phyloP scores from a whole-genome alignment of 2,797 vertebrate species.

The Protosalanx chinensis region DNA sequence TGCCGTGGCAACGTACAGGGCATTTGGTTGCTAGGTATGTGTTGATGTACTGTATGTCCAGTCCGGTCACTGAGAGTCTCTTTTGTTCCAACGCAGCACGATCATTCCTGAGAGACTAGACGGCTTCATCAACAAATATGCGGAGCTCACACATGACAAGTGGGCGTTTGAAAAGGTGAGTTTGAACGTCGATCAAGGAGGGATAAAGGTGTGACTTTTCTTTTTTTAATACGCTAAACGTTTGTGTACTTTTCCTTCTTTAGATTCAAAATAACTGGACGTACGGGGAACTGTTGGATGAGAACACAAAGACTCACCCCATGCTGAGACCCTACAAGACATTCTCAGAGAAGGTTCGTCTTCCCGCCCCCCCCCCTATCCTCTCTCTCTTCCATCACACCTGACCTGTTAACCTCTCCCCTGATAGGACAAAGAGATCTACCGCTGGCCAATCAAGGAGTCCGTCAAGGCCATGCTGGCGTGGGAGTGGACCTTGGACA shows the following conservation, averaged over 20 bases:
- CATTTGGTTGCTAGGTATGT: too few relatives aligned
- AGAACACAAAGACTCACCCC: conserved; percentile 88
- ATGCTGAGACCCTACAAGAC: conserved; percentile 96
- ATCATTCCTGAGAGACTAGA: conserved; percentile 93
- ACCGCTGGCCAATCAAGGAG: conserved; percentile 96
- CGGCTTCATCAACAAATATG: conserved; percentile 89
- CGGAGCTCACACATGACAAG: conserved; percentile 90
- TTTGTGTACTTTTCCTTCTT: conserved; percentile 13
- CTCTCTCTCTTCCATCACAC: background rate
- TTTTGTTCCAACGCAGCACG: conserved; percentile 67
- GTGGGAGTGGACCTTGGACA: conserved; percentile 94
- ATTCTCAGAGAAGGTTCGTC: conserved; percentile 89
- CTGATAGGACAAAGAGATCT: conserved; percentile 93
- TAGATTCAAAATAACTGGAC: conserved; percentile 96
- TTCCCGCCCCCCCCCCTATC: background rate
- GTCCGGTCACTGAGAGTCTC: background rate
- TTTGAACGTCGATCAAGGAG: background rate
- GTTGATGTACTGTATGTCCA: background rate
- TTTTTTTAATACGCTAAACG: background rate
- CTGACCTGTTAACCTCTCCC: conserved; percentile 3
- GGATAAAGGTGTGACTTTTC: background rate
- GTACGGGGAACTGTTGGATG: conserved; percentile 86
- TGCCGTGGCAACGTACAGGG: background rate
- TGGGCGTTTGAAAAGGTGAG: conserved; percentile 94
- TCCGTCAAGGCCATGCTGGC: conserved; percentile 95